Percentiles rank a stretch among this genome's conserved stretches.
Conservation (phyloP, 2,113 vertebrate genomes). For the Mystacornis crossleyi region DNA sequence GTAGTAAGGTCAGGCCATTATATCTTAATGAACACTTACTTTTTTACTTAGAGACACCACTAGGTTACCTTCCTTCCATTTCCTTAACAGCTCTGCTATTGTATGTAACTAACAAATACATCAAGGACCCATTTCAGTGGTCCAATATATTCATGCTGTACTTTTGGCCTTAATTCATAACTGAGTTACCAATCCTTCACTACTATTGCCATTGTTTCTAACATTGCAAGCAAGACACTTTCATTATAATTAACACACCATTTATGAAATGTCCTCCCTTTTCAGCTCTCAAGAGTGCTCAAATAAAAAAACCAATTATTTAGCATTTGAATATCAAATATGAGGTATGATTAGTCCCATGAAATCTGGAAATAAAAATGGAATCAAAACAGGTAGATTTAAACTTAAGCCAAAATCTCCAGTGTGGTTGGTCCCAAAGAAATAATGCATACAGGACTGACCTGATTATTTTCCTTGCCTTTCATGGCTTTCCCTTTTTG, state of each 20-base stretch:
- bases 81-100: neutral
- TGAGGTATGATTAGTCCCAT: neutral
- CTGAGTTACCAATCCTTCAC: neutral
- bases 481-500: neutral
- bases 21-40: neutral
- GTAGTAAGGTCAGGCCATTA: neutral
- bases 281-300: neutral
- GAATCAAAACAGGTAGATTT: neutral
- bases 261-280: neutral
- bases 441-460: neutral
- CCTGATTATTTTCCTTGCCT: neutral
- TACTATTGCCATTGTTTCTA: neutral
- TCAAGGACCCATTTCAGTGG: neutral
- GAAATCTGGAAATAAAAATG: neutral
- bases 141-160: neutral
- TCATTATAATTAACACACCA: neutral
- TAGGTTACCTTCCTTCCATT: neutral
- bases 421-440: neutral
- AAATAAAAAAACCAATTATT: neutral
- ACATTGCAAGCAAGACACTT: neutral
- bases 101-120: neutral
- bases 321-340: neutral
- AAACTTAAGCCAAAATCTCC: neutral
- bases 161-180: neutral
- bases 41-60: neutral